Percentiles rank a stretch among this genome's conserved stretches.
Evolutionary conservation across 1,140 invertebrate genomes (phyloP).

Genomic region (Sogatella furcifera): DNA sequence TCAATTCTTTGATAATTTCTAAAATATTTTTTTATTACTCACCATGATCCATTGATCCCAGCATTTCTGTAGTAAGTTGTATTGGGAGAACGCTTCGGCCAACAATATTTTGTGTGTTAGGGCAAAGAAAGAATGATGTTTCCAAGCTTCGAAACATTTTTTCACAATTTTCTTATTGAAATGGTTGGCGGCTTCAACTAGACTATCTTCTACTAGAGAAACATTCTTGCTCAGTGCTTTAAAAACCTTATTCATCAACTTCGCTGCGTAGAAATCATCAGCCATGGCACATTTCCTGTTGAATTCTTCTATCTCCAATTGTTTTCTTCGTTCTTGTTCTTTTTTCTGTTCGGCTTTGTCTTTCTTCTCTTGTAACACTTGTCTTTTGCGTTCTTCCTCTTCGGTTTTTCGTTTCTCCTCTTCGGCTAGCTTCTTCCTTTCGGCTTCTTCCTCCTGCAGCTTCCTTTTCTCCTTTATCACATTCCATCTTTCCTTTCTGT

Average conservation of each 20-base stretch:
- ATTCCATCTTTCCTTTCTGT: not conserved
- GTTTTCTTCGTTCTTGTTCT: not conserved
- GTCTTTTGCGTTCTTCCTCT: conserved; percentile 2
- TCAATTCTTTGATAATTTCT: no score
- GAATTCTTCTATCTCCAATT: not conserved
- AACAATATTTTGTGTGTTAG: not conserved
- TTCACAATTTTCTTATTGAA: conserved; percentile 6
- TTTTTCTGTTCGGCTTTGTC: conserved; percentile 1
- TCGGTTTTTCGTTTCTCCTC: conserved; percentile 3
- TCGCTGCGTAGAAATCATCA: not conserved
- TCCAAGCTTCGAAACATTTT: not conserved
- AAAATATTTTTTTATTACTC: not conserved
- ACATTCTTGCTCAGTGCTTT: conserved; percentile 3
- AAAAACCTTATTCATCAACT: not conserved
- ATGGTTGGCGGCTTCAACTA: not conserved
- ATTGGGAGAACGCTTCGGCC: not conserved
- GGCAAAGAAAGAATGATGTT: not conserved
- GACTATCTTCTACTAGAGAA: not conserved
- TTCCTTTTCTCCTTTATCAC: conserved; percentile 1
- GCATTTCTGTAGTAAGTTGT: not conserved
- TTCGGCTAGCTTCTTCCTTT: not conserved
- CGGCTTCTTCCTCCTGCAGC: not conserved
- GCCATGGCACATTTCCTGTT: conserved; percentile 1
- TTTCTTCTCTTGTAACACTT: not conserved
- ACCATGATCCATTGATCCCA: not conserved